Evolutionary conservation across 2,888 invertebrate genomes (phyloP).

Genomic region (Galerucella calmariensis): DNA sequence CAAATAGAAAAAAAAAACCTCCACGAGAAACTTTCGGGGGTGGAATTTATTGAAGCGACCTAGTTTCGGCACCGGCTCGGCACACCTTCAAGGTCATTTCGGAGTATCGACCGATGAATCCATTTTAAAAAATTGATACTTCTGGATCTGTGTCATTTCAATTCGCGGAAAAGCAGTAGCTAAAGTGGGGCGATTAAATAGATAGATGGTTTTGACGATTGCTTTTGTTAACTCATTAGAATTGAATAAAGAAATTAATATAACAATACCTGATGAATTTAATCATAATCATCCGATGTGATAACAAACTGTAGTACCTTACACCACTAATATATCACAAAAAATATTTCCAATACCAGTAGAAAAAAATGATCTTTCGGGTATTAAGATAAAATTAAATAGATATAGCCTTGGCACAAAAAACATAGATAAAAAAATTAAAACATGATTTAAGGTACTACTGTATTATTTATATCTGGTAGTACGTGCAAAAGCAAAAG

Average conservation of each 20-base stretch:
- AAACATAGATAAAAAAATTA: neutral
- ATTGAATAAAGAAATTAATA: neutral
- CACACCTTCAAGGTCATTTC: conserved; percentile 15
- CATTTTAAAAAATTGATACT: conserved; percentile 13
- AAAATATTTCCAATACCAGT: neutral
- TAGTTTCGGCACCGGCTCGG: conserved; percentile 11
- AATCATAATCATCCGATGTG: neutral
- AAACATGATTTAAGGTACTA: no score
- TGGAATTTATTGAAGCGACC: conserved; percentile 15
- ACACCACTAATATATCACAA: neutral
- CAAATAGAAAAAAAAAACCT: neutral
- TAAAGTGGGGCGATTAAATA: neutral
- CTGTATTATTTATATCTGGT: no score
- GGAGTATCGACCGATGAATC: neutral
- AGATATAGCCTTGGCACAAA: neutral
- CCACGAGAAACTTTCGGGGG: neutral
- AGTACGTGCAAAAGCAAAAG: no score
- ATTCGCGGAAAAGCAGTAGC: neutral
- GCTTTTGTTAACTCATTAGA: no score
- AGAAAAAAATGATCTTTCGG: neutral
- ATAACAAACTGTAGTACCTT: neutral
- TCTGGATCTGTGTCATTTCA: conserved; percentile 13
- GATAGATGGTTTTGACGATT: no score
- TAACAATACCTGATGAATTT: neutral
- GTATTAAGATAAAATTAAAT: neutral